Base-by-base conservation (phyloP, 2,888 invertebrate genomes). In the Nomada lathburiana region DNA sequence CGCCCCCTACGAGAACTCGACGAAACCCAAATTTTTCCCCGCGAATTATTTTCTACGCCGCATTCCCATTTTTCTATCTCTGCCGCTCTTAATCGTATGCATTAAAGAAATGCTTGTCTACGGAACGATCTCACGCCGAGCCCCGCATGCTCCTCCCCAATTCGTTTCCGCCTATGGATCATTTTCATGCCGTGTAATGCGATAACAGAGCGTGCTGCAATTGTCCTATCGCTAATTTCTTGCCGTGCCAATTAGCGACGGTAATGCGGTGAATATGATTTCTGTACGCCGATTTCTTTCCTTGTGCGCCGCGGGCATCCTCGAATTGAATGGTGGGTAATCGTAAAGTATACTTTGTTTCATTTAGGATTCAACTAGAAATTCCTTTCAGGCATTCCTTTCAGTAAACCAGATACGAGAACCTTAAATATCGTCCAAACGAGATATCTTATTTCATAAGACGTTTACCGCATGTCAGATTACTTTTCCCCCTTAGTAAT, bases 391-490 rank as follows among this genome's bases (percentile, higher is more conserved):
- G 36, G 7, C 36, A 62, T 18, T 52, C 26, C 26, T 26, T 26
- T 26, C 65, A 16, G 52, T 59, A 79, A 62, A 68, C 16, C 26
- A 42, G 36, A 47, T 13, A n/a, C n/a, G 59, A 26, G 36, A 23
- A 20, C 4, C 55, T 70, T 55, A 64, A 81, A 70, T 55, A 42
- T 13, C 68, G 9, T 47, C 57, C 36, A 55, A 71, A 63, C 20
- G 72, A 73, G 36, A 65, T 47, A 26, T 59, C 53, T 50, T 57
- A 63, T 74, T 53, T 16, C 53, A 7, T 2, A 50, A 26, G 29
- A 67, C 53, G 18, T 60, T 36, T 36, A 7, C 55, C 47, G 16
- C 69, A 42, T 60, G 53, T 59, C 47, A 57, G 71, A 85, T 82
- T 82, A 76, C 68, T 52, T 69, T 65, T 60, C 63, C 57, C 26